These are phyloP conservation scores for Orthonyx spaldingii DNA, from an alignment of 2,113 vertebrate species.

Conservation along the genomic window DNA sequence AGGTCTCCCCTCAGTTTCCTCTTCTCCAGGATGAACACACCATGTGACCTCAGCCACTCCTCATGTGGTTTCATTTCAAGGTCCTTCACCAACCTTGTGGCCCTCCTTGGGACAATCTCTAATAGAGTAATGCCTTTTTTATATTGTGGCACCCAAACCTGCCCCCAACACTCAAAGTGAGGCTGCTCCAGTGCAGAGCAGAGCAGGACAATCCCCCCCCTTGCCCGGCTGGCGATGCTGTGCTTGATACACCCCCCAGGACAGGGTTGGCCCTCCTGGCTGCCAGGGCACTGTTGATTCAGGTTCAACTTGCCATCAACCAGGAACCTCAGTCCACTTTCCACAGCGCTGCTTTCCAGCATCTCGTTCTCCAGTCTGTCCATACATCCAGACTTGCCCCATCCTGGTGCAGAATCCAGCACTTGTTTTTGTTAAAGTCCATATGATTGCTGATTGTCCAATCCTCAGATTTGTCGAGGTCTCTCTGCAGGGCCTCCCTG, in stretches of 20 bases:
- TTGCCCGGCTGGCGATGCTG: accelerated
- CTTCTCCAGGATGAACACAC: background rate
- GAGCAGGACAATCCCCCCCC: background rate
- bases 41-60: too few species aligned
- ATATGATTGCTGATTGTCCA: accelerated
- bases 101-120: background rate
- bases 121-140: accelerated
- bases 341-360: background rate
- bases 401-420: background rate
- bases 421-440: background rate
- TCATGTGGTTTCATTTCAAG: accelerated
- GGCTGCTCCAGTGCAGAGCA: accelerated
- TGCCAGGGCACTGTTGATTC: background rate
- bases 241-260: background rate
- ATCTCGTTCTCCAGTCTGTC: background rate
- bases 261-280: background rate
- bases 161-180: accelerated
- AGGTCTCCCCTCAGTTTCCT: background rate
- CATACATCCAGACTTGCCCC: too few species aligned
- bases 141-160: background rate
- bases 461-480: background rate
- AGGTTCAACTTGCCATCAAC: accelerated
- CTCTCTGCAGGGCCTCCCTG: background rate
- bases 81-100: accelerated
- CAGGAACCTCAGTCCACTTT: accelerated